Evolutionary conservation across 2,888 invertebrate species (phyloP).

Genomic region (Gymnocheta viridis): DNA sequence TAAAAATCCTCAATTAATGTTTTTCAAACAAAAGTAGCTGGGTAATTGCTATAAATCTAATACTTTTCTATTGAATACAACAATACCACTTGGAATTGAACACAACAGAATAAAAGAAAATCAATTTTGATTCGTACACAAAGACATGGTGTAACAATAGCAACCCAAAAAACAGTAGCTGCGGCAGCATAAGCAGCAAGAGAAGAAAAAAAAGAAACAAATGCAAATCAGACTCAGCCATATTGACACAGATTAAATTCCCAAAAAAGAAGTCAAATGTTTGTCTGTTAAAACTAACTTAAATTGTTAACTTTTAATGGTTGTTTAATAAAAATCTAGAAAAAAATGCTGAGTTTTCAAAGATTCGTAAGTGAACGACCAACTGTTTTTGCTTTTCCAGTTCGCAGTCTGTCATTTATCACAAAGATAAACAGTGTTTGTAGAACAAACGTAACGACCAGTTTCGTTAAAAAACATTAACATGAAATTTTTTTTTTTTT

Average conservation of each 20-base stretch:
- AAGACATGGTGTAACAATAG: conserved; percentile 33
- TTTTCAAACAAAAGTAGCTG: conserved; percentile 38
- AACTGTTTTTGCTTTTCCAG: background rate
- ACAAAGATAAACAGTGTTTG: conserved; percentile 21
- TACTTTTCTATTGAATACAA: conserved; percentile 14
- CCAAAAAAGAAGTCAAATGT: conserved; percentile 12
- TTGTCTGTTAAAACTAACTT: conserved; percentile 5
- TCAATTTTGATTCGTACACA: conserved; percentile 48
- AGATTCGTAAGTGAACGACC: background rate
- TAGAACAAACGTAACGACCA: conserved; percentile 29
- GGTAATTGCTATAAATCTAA: conserved; percentile 61
- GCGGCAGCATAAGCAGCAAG: background rate
- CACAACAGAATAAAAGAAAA: conserved; percentile 37
- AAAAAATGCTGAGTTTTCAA: background rate
- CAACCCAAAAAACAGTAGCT: background rate
- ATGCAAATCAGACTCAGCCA: conserved; percentile 21
- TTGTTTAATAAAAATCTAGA: conserved; percentile 23
- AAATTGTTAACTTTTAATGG: conserved; percentile 54
- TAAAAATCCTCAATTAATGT: conserved; percentile 51
- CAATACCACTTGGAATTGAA: conserved; percentile 1
- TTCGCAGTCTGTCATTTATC: conserved; percentile 41
- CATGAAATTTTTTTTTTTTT: conserved; percentile 66
- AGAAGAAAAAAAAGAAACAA: background rate
- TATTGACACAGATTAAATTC: conserved; percentile 44
- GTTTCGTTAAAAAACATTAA: conserved; percentile 59